phyloP scores from a whole-genome alignment of 1,140 invertebrate species.

The Popillia japonica region DNA sequence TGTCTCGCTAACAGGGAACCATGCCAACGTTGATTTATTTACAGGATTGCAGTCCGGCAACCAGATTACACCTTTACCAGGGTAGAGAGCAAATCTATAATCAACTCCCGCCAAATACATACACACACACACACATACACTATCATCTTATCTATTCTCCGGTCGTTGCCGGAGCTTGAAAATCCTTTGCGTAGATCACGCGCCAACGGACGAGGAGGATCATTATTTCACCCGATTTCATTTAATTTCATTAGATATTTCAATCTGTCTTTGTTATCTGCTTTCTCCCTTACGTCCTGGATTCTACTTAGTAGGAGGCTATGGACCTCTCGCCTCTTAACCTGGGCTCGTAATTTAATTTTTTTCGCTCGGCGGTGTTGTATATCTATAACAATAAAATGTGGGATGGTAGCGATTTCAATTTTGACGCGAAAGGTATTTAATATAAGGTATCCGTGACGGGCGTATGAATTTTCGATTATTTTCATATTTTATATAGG shows the following conservation, averaged over 20 bases:
- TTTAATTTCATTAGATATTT: constrained; percentile 54
- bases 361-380: no score
- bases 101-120: constrained; percentile 41
- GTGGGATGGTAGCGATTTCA: no score
- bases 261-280: constrained; percentile 46
- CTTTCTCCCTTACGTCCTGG: background rate
- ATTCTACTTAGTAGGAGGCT: background rate
- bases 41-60: constrained; percentile 42
- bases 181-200: constrained; percentile 44
- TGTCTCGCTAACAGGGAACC: background rate
- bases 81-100: constrained; percentile 45
- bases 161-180: background rate
- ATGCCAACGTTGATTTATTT: constrained; percentile 41
- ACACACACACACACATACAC: constrained; percentile 30
- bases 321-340: background rate
- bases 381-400: no score
- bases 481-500: no score
- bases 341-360: background rate
- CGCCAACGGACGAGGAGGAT: constrained; percentile 35
- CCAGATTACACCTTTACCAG: constrained; percentile 42
- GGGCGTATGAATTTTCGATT: no score
- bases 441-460: no score
- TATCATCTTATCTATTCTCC: constrained; percentile 46
- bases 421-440: no score
- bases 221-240: constrained; percentile 53